Evolutionary conservation across 2,113 vertebrate genomes (phyloP).

Genomic region (Epinephelus fuscoguttatus): DNA sequence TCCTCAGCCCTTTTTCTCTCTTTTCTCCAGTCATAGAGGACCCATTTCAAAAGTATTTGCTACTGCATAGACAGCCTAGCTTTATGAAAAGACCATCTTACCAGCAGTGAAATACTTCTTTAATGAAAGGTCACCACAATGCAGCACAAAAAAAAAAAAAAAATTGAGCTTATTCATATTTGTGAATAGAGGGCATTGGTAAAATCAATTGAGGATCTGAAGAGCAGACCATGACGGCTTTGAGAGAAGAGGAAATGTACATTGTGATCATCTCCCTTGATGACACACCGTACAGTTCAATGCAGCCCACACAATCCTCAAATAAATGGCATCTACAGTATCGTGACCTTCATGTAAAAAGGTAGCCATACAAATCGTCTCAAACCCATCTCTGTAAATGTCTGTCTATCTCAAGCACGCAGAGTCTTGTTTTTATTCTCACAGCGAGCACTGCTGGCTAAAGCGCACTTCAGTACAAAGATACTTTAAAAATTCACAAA

Average conservation of each 20-base stretch:
- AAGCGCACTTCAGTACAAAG: constrained; percentile 5
- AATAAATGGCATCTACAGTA: background rate
- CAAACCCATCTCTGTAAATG: constrained; percentile 11
- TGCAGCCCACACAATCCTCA: constrained; percentile 15
- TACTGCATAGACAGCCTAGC: too few species aligned
- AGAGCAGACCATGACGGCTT: background rate
- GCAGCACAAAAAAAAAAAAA: constrained; percentile 7
- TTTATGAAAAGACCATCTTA: too few species aligned
- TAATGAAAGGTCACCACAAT: too few species aligned
- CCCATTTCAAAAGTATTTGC: too few species aligned
- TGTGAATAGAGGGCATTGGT: background rate
- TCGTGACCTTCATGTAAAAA: constrained; percentile 11
- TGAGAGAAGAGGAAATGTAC: background rate
- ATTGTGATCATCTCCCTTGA: background rate
- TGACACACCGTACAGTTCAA: background rate
- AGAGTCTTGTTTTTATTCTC: constrained; percentile 41
- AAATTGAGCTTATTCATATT: background rate
- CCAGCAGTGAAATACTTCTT: too few species aligned
- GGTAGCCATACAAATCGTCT: background rate
- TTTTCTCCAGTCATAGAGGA: too few species aligned
- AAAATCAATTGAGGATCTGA: background rate
- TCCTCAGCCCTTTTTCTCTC: too few species aligned
- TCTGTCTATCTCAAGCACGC: constrained; percentile 7
- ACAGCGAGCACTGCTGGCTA: constrained; percentile 9
- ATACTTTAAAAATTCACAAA: constrained; percentile 10